Base-by-base conservation (phyloP, 2,888 invertebrate genomes). In the Podabrus alpinus region DNA sequence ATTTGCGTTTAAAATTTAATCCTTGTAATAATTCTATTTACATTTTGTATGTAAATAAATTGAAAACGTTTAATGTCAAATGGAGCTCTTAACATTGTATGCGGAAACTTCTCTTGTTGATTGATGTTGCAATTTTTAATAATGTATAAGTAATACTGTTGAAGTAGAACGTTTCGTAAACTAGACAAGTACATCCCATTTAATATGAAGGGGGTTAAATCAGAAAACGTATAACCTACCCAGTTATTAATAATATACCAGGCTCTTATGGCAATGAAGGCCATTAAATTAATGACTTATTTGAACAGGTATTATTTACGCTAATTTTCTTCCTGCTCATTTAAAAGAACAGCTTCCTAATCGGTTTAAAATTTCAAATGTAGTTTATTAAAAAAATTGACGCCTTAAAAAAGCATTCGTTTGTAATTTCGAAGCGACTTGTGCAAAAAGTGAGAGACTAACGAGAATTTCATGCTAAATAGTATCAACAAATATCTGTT, bases 231-330 rank as follows among this genome's bases (percentile, higher is more conserved):
- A 72, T 68, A 17, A 68, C 72, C 61, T 29, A 66, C 60, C 21
- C 59, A 25, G 17, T 72, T 72, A 72, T 72, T 72, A 72, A 72
- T 72, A 68, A 61, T 62, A 25, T 62, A 68, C 60, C 68, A 67
- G 25, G 68, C 67, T 68, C 62, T 29, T 61, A 59, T 61, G 61
- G 72, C 61, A 72, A 24, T 68, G 68, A 61, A 72, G 67, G 24
- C 72, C 72, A 72, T 72, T 72, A 72, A 72, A 72, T 68, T 72
- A 72, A 72, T 72, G 68, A 68, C 72, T 68, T 29, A 25, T 59
- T 62, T 19, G 68, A 68, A 72, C 25, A 45, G 67, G 61, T 45
- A 21, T 15, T 71, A 67, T 71, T 66, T 71, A 61, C 60, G n/a
- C 15, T 62, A 25, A n/a, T 45, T 17, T 59, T 17, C 45, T 24